Conservation (phyloP, 1,140 invertebrate genomes). For the Caenorhabditis briggsae region DNA sequence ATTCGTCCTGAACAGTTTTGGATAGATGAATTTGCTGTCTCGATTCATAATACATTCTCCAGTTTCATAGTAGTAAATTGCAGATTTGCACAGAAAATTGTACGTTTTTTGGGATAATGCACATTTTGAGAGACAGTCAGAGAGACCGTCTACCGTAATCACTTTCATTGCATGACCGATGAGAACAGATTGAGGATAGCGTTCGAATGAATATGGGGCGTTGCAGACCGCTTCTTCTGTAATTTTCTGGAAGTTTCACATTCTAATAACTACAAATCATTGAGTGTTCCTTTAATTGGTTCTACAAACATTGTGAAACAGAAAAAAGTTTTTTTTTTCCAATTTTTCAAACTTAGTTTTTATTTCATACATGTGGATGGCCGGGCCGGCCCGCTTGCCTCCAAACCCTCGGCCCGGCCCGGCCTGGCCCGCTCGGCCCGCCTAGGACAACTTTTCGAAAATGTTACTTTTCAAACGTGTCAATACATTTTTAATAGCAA, state of each 20-base stretch:
- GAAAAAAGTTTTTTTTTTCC: too few species aligned
- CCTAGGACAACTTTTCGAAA: too few species aligned
- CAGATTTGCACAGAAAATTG: conserved; percentile 73
- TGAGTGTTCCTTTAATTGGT: too few species aligned
- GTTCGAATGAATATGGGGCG: conserved; percentile 74
- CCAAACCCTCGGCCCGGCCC: too few species aligned
- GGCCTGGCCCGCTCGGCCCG: too few species aligned
- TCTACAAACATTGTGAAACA: too few species aligned
- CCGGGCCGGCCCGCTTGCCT: too few species aligned
- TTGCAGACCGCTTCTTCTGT: conserved; percentile 71
- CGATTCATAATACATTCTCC: conserved; percentile 76
- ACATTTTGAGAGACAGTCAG: conserved; percentile 72
- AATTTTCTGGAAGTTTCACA: conserved; percentile 1
- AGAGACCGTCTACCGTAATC: conserved; percentile 65
- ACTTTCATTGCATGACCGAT: conserved; percentile 72
- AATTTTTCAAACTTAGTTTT: too few species aligned
- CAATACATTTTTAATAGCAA: too few species aligned
- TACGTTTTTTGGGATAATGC: conserved; percentile 67
- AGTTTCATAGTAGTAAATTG: conserved; percentile 76
- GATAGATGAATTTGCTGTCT: conserved; percentile 63
- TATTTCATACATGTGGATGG: too few species aligned
- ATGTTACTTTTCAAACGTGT: too few species aligned
- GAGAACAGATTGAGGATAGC: conserved; percentile 73
- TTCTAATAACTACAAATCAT: not conserved
- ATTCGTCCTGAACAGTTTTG: conserved; percentile 52